Evolutionary conservation across 2,797 vertebrate species (phyloP), one percentile per base, ranked within the genome.

Genomic region (Myiotriccus ornatus): DNA sequence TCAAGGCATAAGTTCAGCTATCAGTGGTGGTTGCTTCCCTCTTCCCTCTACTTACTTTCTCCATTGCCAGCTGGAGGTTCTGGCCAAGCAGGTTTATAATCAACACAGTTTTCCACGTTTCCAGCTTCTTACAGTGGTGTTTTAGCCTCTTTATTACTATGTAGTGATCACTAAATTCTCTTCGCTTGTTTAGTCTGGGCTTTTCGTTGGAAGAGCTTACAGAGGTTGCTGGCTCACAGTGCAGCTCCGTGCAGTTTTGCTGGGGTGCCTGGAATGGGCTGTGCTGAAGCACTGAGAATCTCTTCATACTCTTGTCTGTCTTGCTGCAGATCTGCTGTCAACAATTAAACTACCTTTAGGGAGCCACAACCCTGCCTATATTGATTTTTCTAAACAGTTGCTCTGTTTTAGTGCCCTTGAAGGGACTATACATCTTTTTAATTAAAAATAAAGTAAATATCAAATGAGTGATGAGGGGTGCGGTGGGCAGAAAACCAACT

Each of bases 401-500:
- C 50, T 94, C 67, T 35, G 62, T 74, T 94, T 90, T 96, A 84
- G 55, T 90, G 50, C 59, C 82, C 93, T 90, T 84, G 13, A 82
- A 95, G 79, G 93, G 46, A 65, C 82, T 88, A 56, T 89, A 68
- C 84, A 53, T 95, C 62, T 93, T 93, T 96, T 94, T 94, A 94
- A 95, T 96, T 96, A 97, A 97, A 95, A 92, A 95, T 95, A 94
- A 78, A 90, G 60, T 94, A 93, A 95, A 97, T 96, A 92, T 89
- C 76, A 82, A 87, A 94, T 4, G 47, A 95, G 87, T 59, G 84
- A 71, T 94, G 86, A 94, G 87, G 90, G 93, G 88, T 89, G 39
- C 70, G 59, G 47, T 37, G 49, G 94, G 91, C 91, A 92, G 92
- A 81, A 94, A 92, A 89, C 87, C 87, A 93, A 39, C 79, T 52